Conservation (phyloP, 2,888 invertebrate species). For the Cosmia trapezina region DNA sequence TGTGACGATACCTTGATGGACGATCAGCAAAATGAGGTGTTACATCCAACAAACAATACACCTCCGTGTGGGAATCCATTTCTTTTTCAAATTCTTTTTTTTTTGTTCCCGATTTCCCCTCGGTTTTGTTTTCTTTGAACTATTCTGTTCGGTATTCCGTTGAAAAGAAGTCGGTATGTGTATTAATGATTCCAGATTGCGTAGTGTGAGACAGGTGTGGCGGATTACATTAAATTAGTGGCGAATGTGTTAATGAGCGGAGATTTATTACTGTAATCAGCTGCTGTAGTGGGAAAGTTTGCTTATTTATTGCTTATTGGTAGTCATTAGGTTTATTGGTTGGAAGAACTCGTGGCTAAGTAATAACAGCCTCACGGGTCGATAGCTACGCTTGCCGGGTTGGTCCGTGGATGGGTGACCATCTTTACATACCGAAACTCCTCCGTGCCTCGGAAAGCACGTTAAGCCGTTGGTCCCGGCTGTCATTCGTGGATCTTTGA, state of each 20-base stretch:
- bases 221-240: slow-evolving; percentile 29
- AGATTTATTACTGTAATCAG: slow-evolving; percentile 47
- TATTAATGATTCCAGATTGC: slow-evolving; percentile 26
- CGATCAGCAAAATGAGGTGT: slow-evolving; percentile 66
- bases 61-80: slow-evolving; percentile 51
- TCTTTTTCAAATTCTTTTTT: slow-evolving; percentile 20
- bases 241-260: slow-evolving; percentile 47
- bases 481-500: too few relatives aligned
- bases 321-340: slow-evolving; percentile 2
- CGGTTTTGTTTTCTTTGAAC: slow-evolving; percentile 43
- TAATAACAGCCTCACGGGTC: too few relatives aligned
- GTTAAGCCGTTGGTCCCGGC: too few relatives aligned
- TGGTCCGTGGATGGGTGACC: too few relatives aligned
- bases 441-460: too few relatives aligned
- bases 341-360: too few relatives aligned
- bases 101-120: slow-evolving; percentile 32
- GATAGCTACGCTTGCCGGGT: too few relatives aligned
- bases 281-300: slow-evolving; percentile 38
- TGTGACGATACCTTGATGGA: slow-evolving; percentile 63
- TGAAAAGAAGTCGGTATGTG: slow-evolving; percentile 42
- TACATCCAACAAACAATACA: slow-evolving; percentile 57
- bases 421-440: too few relatives aligned
- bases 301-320: slow-evolving; percentile 33
- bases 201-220: slow-evolving; percentile 42
- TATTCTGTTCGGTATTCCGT: slow-evolving; percentile 44